phyloP scores from a whole-genome alignment of 2,797 vertebrate species.

The Chaenodraco wilsoni region DNA sequence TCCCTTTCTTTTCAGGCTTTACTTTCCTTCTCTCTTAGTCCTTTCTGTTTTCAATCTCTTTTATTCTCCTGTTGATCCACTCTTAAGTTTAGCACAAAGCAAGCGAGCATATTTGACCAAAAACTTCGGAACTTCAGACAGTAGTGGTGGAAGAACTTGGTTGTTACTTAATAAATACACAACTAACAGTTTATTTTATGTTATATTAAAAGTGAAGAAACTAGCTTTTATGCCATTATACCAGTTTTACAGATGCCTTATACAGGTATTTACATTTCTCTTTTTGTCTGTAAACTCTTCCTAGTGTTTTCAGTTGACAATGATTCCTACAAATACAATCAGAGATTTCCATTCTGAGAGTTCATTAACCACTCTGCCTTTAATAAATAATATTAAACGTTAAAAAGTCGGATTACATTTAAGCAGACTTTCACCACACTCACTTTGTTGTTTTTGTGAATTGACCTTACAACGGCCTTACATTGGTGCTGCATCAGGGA shows the following conservation, averaged over 20 bases:
- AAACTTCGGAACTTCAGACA: not conserved
- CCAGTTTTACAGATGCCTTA: not conserved
- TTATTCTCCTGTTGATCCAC: slow-evolving; percentile 2
- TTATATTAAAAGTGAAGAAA: not conserved
- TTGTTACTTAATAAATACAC: too few species aligned
- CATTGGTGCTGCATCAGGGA: not conserved
- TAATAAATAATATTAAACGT: not conserved
- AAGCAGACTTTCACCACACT: slow-evolving; percentile 2
- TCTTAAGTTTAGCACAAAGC: slow-evolving; percentile 10
- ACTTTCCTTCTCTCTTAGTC: slow-evolving; percentile 7
- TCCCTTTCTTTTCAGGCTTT: slow-evolving; percentile 22
- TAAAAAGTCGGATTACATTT: not conserved
- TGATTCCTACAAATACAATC: not conserved
- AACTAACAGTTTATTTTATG: not conserved
- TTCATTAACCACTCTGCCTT: slow-evolving; percentile 2
- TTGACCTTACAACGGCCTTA: not conserved
- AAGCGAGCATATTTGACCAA: not conserved
- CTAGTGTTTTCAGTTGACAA: not conserved
- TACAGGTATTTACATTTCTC: not conserved
- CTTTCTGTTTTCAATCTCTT: slow-evolving; percentile 4
- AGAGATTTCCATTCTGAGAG: not conserved
- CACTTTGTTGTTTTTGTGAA: slow-evolving; percentile 9
- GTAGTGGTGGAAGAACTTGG: too few species aligned
- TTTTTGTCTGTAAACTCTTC: not conserved
- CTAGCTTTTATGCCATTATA: not conserved